Conservation (phyloP, 2,888 invertebrate genomes). For the Seladonia tumulorum region DNA sequence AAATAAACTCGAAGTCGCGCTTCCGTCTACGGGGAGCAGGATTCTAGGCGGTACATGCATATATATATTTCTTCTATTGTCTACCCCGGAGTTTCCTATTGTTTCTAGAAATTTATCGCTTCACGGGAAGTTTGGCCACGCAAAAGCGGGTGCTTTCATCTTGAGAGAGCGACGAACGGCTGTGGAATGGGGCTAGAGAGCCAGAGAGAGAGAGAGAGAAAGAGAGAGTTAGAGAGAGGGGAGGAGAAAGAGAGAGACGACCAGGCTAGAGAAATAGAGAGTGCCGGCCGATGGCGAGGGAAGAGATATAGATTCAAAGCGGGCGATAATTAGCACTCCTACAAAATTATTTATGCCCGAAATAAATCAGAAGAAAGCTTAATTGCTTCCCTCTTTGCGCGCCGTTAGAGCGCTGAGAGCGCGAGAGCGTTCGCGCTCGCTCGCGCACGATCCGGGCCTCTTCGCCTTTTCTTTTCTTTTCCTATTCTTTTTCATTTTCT, state of each 20-base stretch:
- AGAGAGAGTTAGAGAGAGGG: background rate
- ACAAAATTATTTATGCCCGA: slow-evolving; percentile 82
- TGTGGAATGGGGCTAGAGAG: background rate
- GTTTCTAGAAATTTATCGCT: slow-evolving; percentile 83
- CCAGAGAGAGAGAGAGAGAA: slow-evolving; percentile 17
- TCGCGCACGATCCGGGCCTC: slow-evolving; percentile 64
- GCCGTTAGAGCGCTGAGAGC: slow-evolving; percentile 65
- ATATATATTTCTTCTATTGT: slow-evolving; percentile 83
- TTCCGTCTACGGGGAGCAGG: slow-evolving; percentile 73
- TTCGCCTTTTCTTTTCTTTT: slow-evolving; percentile 33
- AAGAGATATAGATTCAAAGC: slow-evolving; percentile 73
- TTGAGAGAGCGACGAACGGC: slow-evolving; percentile 61
- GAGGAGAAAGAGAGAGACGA: background rate
- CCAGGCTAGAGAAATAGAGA: slow-evolving; percentile 6
- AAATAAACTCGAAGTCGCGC: slow-evolving; percentile 71
- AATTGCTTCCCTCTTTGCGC: slow-evolving; percentile 79
- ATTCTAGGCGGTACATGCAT: slow-evolving; percentile 69
- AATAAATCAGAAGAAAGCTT: slow-evolving; percentile 82
- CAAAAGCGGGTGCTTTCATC: slow-evolving; percentile 81
- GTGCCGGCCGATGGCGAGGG: slow-evolving; percentile 28
- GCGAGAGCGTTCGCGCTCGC: slow-evolving; percentile 25
- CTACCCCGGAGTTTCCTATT: slow-evolving; percentile 83
- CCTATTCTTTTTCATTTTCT: background rate
- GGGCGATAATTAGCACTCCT: slow-evolving; percentile 83
- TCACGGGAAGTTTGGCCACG: slow-evolving; percentile 82